These are phyloP conservation scores for Tipula helvola DNA, from an alignment of 2,888 invertebrate species.

Conservation along the genomic window DNA sequence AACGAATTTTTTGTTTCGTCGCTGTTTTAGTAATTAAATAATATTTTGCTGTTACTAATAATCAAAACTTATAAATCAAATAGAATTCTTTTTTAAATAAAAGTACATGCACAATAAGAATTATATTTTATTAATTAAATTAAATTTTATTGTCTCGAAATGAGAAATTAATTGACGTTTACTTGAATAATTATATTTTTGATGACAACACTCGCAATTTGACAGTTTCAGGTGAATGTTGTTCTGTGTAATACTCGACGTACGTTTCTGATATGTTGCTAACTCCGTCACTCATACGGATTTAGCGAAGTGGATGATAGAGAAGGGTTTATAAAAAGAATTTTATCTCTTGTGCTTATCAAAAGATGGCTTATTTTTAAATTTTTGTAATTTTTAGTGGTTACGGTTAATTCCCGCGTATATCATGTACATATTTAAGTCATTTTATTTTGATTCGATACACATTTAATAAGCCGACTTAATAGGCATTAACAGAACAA, in stretches of 20 bases:
- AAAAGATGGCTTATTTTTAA: not conserved
- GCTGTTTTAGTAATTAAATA: not conserved
- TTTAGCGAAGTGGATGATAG: not conserved
- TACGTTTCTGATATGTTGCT: not conserved
- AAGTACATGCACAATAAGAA: not conserved
- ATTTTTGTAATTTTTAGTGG: not conserved
- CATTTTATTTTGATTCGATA: too few species aligned
- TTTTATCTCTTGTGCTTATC: not conserved
- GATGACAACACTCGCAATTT: not conserved
- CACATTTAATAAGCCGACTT: too few species aligned
- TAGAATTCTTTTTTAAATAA: not conserved
- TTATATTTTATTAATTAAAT: not conserved
- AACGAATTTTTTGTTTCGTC: not conserved
- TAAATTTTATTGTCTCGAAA: not conserved
- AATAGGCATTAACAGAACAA: too few species aligned
- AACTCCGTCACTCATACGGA: not conserved
- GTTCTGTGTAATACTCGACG: not conserved
- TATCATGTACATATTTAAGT: too few species aligned
- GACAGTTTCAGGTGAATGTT: not conserved
- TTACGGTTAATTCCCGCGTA: too few species aligned
- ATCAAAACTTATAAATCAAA: not conserved
- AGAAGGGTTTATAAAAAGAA: not conserved
- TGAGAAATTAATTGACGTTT: not conserved
- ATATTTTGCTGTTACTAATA: not conserved
- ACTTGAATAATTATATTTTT: not conserved